These are phyloP conservation scores for Neopelma chrysocephalum DNA, from an alignment of 2,797 vertebrate genomes.

Conservation along the genomic window DNA sequence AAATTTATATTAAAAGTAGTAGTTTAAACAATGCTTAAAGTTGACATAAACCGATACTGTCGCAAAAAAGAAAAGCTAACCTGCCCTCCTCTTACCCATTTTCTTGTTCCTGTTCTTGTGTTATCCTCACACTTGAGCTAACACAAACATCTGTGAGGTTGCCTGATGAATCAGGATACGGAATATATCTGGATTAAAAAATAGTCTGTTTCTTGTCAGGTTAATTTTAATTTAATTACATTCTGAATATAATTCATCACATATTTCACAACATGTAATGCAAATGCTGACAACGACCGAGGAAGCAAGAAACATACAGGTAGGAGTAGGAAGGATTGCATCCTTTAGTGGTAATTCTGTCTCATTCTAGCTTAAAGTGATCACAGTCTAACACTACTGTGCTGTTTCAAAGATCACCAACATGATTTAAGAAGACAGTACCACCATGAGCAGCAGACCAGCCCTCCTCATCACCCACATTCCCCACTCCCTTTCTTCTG, in stretches of 20 bases:
- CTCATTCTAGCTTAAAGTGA: neutral
- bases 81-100: neutral
- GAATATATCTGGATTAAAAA: slow-evolving; percentile 7
- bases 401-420: neutral
- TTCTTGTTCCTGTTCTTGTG: neutral
- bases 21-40: neutral
- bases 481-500: neutral
- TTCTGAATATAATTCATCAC: neutral
- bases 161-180: neutral
- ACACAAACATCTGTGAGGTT: neutral
- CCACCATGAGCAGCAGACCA: neutral
- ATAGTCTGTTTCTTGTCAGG: neutral
- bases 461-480: neutral
- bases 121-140: neutral
- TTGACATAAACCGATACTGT: neutral
- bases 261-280: neutral
- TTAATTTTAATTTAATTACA: slow-evolving; percentile 10
- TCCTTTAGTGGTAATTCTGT: neutral
- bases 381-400: neutral
- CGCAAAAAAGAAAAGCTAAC: neutral
- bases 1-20: neutral
- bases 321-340: neutral
- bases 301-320: neutral
- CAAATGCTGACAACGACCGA: neutral
- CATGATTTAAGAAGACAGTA: neutral